These are phyloP conservation scores for Castor canadensis DNA, from an alignment of 2,113 vertebrate genomes.

Conservation along the genomic window DNA sequence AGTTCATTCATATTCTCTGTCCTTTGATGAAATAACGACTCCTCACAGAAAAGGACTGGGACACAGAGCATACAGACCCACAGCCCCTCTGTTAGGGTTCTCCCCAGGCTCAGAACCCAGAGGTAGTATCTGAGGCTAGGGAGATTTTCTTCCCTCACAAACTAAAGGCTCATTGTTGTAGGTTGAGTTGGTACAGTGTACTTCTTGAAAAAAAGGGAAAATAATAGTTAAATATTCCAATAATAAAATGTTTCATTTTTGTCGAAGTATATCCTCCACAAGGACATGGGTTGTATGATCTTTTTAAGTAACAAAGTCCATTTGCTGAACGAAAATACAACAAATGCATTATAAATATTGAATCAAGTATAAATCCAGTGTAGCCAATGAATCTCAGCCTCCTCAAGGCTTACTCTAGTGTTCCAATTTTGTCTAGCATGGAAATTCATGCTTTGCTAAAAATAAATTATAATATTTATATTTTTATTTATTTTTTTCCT, in stretches of 20 bases:
- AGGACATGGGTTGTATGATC: neutral
- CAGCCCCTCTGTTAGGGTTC: rapidly evolving
- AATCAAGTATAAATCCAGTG: neutral
- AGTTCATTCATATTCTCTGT: neutral
- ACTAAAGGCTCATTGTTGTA: neutral
- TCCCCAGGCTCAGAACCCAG: neutral
- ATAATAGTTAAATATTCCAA: neutral
- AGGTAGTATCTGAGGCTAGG: neutral
- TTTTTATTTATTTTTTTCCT: neutral
- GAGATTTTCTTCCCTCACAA: neutral
- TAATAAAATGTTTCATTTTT: neutral
- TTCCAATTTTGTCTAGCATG: neutral
- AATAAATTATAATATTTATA: neutral
- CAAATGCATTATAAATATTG: neutral
- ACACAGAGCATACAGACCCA: neutral
- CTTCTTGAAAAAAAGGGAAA: neutral
- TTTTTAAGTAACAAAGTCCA: neutral
- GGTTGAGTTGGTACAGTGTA: neutral
- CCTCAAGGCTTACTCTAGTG: neutral
- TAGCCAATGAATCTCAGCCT: neutral
- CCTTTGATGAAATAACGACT: neutral
- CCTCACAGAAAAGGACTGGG: neutral
- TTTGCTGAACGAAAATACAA: neutral
- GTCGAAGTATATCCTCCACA: neutral
- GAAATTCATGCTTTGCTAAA: neutral